These are phyloP conservation scores for Tipula confusa DNA, from an alignment of 2,888 invertebrate genomes.

Conservation along the genomic window DNA sequence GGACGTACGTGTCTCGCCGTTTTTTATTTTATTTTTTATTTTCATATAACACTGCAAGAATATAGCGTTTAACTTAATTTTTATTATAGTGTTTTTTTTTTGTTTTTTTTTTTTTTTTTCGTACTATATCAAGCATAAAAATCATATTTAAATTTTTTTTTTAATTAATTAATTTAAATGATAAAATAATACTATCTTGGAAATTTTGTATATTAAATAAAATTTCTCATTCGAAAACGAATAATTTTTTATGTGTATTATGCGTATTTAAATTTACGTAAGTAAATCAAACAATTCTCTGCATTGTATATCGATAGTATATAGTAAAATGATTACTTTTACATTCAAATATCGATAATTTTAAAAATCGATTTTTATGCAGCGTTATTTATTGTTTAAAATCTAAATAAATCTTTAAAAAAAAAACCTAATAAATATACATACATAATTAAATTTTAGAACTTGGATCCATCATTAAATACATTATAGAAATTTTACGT, in stretches of 20 bases:
- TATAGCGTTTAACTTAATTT: neutral
- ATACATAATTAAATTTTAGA: conserved; percentile 20
- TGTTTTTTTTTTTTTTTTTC: too few relatives aligned
- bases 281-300: neutral
- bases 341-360: too few relatives aligned
- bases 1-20: neutral
- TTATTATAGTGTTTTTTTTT: neutral
- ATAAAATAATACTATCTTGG: neutral
- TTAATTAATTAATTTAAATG: neutral
- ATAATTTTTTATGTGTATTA: neutral
- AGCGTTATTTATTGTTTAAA: neutral
- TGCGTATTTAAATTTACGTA: conserved; percentile 12
- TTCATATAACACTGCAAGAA: neutral
- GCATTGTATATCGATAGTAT: too few relatives aligned
- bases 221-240: neutral
- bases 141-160: neutral
- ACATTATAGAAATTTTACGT: neutral
- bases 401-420: neutral
- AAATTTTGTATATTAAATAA: neutral
- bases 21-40: too few relatives aligned
- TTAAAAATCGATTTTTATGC: too few relatives aligned
- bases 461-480: conserved; percentile 25
- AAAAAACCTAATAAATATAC: neutral
- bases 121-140: neutral
- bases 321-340: too few relatives aligned